These are phyloP conservation scores for Trachelus tabidus DNA, from an alignment of 2,888 invertebrate species.

Conservation along the genomic window DNA sequence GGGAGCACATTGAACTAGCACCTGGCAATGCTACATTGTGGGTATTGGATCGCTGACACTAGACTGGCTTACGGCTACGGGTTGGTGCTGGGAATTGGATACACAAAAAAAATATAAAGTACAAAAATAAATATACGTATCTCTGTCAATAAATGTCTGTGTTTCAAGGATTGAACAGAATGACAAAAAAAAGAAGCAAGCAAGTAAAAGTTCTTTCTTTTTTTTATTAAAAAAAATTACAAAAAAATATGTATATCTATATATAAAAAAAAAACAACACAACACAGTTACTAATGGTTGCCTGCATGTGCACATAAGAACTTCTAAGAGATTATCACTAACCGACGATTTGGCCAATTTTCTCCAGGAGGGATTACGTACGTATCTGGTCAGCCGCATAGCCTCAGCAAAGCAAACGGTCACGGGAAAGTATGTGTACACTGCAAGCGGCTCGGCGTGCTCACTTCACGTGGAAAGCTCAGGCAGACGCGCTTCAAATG, in stretches of 20 bases:
- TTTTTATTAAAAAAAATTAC: slow-evolving; percentile 16
- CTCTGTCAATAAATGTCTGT: slow-evolving; percentile 20
- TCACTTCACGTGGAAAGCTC: slow-evolving; percentile 64
- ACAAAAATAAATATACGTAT: slow-evolving; percentile 34
- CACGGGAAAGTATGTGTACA: slow-evolving; percentile 67
- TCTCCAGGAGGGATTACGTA: slow-evolving; percentile 65
- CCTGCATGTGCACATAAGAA: slow-evolving; percentile 19
- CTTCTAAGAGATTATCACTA: slow-evolving; percentile 49
- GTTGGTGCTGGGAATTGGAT: slow-evolving; percentile 63
- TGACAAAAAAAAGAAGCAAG: slow-evolving; percentile 12
- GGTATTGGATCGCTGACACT: slow-evolving; percentile 55
- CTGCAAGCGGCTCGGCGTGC: slow-evolving; percentile 65
- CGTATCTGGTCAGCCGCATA: slow-evolving; percentile 65
- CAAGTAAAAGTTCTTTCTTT: slow-evolving; percentile 19
- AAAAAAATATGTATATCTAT: slow-evolving; percentile 5
- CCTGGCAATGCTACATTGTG: slow-evolving; percentile 63
- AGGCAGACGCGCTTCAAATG: slow-evolving; percentile 67
- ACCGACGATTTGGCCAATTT: slow-evolving; percentile 62
- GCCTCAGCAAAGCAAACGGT: slow-evolving; percentile 66
- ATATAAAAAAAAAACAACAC: slow-evolving; percentile 29
- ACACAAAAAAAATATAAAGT: slow-evolving; percentile 22
- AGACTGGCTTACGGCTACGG: slow-evolving; percentile 62
- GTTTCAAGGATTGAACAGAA: slow-evolving; percentile 24
- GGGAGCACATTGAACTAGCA: slow-evolving; percentile 57
- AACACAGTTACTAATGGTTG: slow-evolving; percentile 27